A percentile compares a stretch with the other conserved stretches of the same genome.
Evolutionary conservation across 2,888 invertebrate genomes (phyloP).

Genomic region (Eupithecia pulchellata): DNA sequence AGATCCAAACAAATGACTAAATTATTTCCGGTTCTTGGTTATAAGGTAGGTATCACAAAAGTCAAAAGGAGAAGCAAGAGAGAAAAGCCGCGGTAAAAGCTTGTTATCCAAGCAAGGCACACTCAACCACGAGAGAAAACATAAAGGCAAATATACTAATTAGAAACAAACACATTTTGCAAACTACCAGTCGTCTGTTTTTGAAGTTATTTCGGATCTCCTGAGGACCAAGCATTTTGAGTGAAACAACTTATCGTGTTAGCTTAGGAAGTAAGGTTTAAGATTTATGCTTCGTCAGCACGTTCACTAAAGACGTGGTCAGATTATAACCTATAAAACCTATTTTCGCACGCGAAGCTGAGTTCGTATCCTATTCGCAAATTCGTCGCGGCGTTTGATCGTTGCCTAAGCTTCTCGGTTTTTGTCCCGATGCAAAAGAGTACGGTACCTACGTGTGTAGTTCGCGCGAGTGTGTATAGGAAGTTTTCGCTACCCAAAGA

Average conservation of each 20-base stretch:
- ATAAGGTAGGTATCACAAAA: too few species aligned
- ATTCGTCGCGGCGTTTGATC: too few species aligned
- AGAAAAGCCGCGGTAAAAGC: not conserved
- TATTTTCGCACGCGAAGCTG: too few species aligned
- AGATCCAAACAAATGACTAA: too few species aligned
- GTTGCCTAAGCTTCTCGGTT: too few species aligned
- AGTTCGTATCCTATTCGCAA: too few species aligned
- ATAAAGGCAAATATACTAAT: slow-evolving; percentile 11
- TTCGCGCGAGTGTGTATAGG: too few species aligned
- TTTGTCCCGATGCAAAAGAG: too few species aligned
- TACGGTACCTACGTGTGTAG: too few species aligned
- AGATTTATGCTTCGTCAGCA: not conserved
- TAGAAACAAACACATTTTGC: slow-evolving; percentile 10
- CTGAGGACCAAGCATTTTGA: slow-evolving; percentile 1
- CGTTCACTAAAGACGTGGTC: not conserved
- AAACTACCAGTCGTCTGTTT: slow-evolving; percentile 6
- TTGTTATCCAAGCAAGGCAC: not conserved
- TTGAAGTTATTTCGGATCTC: slow-evolving; percentile 10
- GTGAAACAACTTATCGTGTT: not conserved
- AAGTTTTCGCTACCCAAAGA: too few species aligned
- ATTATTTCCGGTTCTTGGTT: too few species aligned
- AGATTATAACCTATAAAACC: too few species aligned
- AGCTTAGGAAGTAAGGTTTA: not conserved
- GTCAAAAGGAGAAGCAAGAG: not conserved
- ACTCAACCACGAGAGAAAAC: slow-evolving; percentile 2